Evolutionary conservation across 2,113 vertebrate genomes (phyloP), one percentile per base, ranked within the genome.

Genomic region (Bettongia penicillata): DNA sequence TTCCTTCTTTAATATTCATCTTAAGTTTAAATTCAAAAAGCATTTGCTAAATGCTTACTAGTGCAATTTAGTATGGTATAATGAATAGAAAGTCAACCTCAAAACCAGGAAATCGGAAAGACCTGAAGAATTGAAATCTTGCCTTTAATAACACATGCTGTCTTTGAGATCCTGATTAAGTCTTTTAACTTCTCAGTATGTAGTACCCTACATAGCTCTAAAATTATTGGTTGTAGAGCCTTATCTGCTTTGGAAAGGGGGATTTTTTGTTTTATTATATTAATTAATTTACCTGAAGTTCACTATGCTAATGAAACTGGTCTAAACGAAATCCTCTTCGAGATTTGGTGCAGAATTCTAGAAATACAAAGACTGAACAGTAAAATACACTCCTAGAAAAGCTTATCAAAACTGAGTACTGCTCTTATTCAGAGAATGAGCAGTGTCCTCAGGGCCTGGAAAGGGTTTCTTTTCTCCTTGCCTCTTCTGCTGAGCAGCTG

Each of bases 401-500:
- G 6, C 7, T 84, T 84, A 84, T 84, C 68, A 84, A 84, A 84
- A 6, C 19, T 0, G 57, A 68, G n/a, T 84, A 84, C 23, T 43
- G n/a, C 43, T 43, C 68, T n/a, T 43, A 2, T 43, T 84, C 68
- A 84, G n/a, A 84, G 68, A 84, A 84, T 43, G n/a, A 84, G n/a
- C 68, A 43, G 22, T 84, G 23, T 7, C 68, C 68, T 43, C 19
- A 43, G 7, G 16, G 68, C 6, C n/a, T 23, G 68, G 37, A 84
- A 84, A 8, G n/a, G n/a, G n/a, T 84, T 14, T 26, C 19, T 43
- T 68, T 26, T 48, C 53, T 68, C 22, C 84, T 47, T 55, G 16
- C n/a, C 51, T 84, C 52, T 68, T 92, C 94, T 95, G 57, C 77
- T 53, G 68, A 51, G 92, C 53, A n/a, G 47, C 50, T 84, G n/a